Evolutionary conservation across 2,797 vertebrate genomes (phyloP), one percentile per base, ranked within the genome.

Genomic region (Tympanoctomys barrerae): DNA sequence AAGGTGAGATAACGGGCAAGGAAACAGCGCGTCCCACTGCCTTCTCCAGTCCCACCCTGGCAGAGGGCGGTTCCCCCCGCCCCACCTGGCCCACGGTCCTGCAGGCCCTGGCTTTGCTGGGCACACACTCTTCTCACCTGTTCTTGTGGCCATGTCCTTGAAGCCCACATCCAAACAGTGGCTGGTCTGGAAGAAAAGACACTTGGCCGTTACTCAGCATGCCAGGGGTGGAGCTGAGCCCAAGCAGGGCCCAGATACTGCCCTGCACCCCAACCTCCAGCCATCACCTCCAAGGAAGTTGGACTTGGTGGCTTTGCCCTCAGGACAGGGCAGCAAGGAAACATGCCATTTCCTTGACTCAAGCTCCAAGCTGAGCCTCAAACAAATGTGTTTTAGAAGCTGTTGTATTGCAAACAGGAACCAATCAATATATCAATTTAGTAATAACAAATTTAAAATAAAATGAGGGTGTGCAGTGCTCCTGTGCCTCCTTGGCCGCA

Each of bases 21-120:
- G 22, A 11, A 16, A 57, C 28, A 1, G 33, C 0, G 6, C 73
- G 61, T 6, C n/a, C 1, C 2, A 0, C 1, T 12, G 57, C 39
- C 62, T 49, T 36, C 5, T 21, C 8, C 14, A 2, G 0, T 11
- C n/a, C 3, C 19, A 28, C 2, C 19, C 22, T 13, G 22, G 1
- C 86, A 0, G 0, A 2, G n/a, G 36, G 24, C 5, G 0, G 57
- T 39, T 2, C 21, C 46, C 46, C 14, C 39, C 0, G 0, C 2
- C 33, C 78, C 33, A 22, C 87, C 70, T 1, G 0, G 9, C 89
- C 22, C 54, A 14, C 1, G 7, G 14, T 49, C 80, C 46, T 18
- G 52, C 46, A 0, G 10, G 31, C 81, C 7, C 2, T 7, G 33
- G 19, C 2, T 1, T 0, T 24, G 36, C 70, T 9, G 73, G 71